Percentiles rank a stretch among this genome's conserved stretches.
Evolutionary conservation across 1,140 invertebrate species (phyloP).

Genomic region (Delia radicum): DNA sequence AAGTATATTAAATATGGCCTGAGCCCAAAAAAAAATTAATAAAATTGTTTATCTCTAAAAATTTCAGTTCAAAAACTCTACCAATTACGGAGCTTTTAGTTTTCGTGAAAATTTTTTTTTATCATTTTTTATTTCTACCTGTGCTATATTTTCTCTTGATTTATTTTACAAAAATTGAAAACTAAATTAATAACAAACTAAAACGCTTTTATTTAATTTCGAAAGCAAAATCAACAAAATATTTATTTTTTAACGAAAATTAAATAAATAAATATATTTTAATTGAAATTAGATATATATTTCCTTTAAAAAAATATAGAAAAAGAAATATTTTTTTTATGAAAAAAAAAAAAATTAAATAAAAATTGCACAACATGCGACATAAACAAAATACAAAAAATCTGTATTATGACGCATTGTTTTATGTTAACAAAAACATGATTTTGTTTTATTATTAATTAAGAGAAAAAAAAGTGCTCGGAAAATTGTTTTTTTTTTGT

Average conservation of each 20-base stretch:
- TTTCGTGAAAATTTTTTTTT: not conserved
- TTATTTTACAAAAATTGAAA: not conserved
- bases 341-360: not conserved
- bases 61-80: too few species aligned
- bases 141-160: not conserved
- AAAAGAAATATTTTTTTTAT: not conserved
- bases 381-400: constrained; percentile 25
- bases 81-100: too few species aligned
- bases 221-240: constrained; percentile 20
- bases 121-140: not conserved
- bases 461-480: not conserved
- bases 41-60: too few species aligned
- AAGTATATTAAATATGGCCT: too few species aligned
- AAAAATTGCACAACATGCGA: constrained; percentile 13
- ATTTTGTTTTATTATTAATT: not conserved
- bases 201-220: not conserved
- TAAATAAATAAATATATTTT: not conserved
- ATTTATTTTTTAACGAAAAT: not conserved
- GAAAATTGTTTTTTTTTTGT: not conserved
- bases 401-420: not conserved
- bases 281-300: not conserved
- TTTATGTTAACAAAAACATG: not conserved
- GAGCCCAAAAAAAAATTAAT: too few species aligned
- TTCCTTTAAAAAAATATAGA: not conserved
- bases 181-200: constrained; percentile 4